Conservation (phyloP, 2,113 vertebrate genomes). For the Corapipo altera region DNA sequence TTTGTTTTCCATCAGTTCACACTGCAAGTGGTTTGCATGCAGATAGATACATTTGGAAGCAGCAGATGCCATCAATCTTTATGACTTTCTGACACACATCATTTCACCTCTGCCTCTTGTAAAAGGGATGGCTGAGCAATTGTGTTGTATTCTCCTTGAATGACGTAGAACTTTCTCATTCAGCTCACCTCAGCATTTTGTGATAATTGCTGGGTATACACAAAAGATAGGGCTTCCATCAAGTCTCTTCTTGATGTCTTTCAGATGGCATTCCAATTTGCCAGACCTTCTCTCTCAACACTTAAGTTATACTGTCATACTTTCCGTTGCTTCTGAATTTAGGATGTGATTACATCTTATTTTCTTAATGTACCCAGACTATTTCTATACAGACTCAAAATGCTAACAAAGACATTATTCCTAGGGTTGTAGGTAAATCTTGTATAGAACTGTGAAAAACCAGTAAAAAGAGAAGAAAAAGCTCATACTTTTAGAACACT, state of each 20-base stretch:
- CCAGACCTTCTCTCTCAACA: background rate
- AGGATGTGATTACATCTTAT: background rate
- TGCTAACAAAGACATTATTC: background rate
- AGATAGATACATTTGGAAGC: conserved; percentile 66
- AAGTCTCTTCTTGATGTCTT: background rate
- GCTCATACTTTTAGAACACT: background rate
- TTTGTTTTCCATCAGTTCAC: conserved; percentile 74
- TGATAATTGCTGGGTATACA: background rate
- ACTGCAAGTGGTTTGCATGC: conserved; percentile 77
- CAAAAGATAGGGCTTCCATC: background rate
- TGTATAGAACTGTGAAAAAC: background rate
- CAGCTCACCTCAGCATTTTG: conserved; percentile 52
- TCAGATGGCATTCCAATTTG: background rate
- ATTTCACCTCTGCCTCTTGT: conserved; percentile 83
- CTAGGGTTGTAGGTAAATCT: background rate
- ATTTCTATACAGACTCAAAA: background rate
- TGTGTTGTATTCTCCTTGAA: conserved; percentile 74
- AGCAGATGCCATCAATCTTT: conserved; percentile 78
- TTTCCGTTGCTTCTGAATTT: background rate
- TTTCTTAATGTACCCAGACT: background rate
- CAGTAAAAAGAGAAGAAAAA: background rate
- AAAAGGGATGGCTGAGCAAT: conserved; percentile 79
- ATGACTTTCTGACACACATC: conserved; percentile 83
- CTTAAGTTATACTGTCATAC: background rate
- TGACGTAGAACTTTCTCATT: conserved; percentile 67